These are phyloP conservation scores for Thereva nobilitata DNA, from an alignment of 2,888 invertebrate genomes.

Conservation along the genomic window DNA sequence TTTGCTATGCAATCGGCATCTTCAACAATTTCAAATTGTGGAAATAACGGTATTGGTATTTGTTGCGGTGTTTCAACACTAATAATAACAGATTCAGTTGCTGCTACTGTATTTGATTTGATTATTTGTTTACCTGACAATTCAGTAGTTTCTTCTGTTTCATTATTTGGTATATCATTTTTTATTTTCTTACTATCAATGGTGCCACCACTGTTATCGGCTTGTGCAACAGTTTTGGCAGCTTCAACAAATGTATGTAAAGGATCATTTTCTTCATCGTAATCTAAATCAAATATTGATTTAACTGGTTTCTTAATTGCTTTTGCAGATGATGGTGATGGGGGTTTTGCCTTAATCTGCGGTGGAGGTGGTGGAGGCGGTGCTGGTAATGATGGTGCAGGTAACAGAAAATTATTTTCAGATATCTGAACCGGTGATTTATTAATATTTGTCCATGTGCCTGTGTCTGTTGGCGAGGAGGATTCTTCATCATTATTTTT, in stretches of 20 bases:
- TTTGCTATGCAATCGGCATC: constrained; percentile 54
- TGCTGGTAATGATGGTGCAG: not conserved
- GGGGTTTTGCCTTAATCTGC: constrained; percentile 7
- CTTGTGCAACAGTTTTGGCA: constrained; percentile 33
- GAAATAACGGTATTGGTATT: constrained; percentile 36
- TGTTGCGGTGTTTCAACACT: not conserved
- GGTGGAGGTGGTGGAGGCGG: constrained; percentile 1
- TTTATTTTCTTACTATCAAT: not conserved
- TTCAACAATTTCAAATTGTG: constrained; percentile 48
- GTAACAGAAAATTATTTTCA: not conserved
- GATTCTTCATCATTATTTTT: not conserved
- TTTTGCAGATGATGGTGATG: no score
- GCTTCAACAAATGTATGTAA: constrained; percentile 49
- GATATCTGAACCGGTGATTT: not conserved
- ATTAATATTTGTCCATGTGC: not conserved
- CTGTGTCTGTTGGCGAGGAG: not conserved
- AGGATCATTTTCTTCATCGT: constrained; percentile 56
- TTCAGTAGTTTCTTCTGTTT: not conserved
- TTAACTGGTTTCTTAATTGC: constrained; percentile 48
- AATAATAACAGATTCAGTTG: not conserved
- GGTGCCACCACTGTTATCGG: not conserved
- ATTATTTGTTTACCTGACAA: not conserved
- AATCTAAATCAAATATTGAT: constrained; percentile 58
- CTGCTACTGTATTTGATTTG: not conserved
- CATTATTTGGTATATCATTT: not conserved